These are phyloP conservation scores for Punctoribates punctum DNA, from an alignment of 2,888 invertebrate species.

Conservation along the genomic window DNA sequence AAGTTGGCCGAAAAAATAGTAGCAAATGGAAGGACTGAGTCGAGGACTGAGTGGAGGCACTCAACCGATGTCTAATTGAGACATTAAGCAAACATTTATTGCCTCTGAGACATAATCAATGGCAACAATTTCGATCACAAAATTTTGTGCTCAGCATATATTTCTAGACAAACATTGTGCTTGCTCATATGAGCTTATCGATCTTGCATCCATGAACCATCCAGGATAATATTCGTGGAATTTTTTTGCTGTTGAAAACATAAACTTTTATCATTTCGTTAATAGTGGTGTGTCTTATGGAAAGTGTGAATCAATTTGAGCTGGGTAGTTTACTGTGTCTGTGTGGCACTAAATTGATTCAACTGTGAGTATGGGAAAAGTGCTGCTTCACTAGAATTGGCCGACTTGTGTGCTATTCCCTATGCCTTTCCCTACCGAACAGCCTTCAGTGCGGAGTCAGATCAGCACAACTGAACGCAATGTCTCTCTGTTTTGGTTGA, in stretches of 20 bases:
- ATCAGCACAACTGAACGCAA: not conserved
- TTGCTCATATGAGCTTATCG: not conserved
- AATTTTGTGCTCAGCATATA: not conserved
- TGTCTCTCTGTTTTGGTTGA: not conserved
- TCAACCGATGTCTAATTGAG: conserved; percentile 1
- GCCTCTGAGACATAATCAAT: conserved; percentile 11
- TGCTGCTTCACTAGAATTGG: not conserved
- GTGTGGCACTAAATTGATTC: not conserved
- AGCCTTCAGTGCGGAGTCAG: not conserved
- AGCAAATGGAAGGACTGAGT: too few relatives aligned
- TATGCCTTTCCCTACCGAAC: not conserved
- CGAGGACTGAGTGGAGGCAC: not conserved
- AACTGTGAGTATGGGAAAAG: not conserved
- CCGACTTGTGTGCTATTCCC: not conserved
- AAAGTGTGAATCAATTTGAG: too few relatives aligned
- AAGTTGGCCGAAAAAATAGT: too few relatives aligned
- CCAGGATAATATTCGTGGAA: too few relatives aligned
- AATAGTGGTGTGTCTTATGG: too few relatives aligned
- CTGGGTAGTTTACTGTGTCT: not conserved
- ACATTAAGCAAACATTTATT: conserved; percentile 10
- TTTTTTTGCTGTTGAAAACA: too few relatives aligned
- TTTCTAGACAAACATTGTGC: not conserved
- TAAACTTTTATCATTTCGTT: too few relatives aligned
- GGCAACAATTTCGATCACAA: not conserved
- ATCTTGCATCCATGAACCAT: too few relatives aligned